Base-by-base conservation (phyloP, 2,888 invertebrate genomes). In the Miltochrista miniata region DNA sequence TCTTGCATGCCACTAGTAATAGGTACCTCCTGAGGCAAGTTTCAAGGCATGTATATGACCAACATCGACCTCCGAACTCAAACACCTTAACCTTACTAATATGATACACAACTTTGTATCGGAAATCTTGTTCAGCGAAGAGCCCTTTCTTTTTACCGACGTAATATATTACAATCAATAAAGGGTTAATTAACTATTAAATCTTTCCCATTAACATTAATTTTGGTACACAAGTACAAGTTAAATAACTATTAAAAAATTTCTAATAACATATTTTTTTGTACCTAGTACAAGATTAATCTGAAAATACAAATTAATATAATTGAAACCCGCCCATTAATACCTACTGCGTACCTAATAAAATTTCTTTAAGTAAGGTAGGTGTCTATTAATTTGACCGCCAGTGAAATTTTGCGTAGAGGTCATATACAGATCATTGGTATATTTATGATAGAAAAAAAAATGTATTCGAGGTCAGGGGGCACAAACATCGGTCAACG, bases 391-490 rank as follows among this genome's bases (percentile, higher is more conserved):
- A 31, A 24, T 35, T 47, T 44, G 42, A 24, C 46, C 39, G 42
- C 44, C 33, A 24, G 52, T 39, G 15, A 31, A 36, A 33, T 14
- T 15, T 15, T 31, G 33, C 29, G 29, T 44, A 52, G 48, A 63
- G 57, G 54, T 56, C 51, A 51, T 36, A 10, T 31, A 35, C 43
- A 41, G 49, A 59, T 65, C 58, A 68, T 61, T 54, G 63, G 52
- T 38, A 8, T 8, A 31, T 31, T 48, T 45, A 51, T 54, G 44
- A 48, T 40, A 33, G 44, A 39, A 50, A 56, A 56, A 64, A 40
- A 43, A 50, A 51, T 49, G 54, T 48, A 61, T 47, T 39, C 14
- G 30, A 45, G 64, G 62, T 64, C 66, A 61, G 41, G 55, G 56
- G 59, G 55, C 62, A 56, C 30, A 33, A 42, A 15, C 36, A 29